A percentile compares a stretch with the other conserved stretches of the same genome.
phyloP scores from a whole-genome alignment of 2,113 vertebrate genomes.

The Oreochromis spilurus region DNA sequence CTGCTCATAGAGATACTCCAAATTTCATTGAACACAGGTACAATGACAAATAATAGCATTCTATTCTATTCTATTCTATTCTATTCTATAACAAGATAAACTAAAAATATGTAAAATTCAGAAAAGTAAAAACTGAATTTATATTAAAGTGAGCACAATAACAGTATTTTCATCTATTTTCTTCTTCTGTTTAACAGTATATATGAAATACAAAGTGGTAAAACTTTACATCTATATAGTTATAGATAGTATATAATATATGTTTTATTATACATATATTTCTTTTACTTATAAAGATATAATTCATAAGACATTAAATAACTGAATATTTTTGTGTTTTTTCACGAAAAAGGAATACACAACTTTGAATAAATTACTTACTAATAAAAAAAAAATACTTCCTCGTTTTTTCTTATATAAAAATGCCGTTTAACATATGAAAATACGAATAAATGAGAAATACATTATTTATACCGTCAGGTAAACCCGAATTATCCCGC shows the following conservation, averaged over 20 bases:
- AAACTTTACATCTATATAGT: background rate
- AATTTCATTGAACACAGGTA: background rate
- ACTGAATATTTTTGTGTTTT: background rate
- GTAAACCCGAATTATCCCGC: background rate
- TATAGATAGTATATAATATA: background rate
- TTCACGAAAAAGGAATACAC: background rate
- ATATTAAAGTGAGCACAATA: background rate
- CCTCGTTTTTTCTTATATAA: background rate
- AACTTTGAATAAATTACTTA: background rate
- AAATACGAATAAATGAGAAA: background rate
- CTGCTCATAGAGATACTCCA: background rate
- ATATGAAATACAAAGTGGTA: background rate
- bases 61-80: background rate
- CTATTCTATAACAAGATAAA: background rate
- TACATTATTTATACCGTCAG: background rate
- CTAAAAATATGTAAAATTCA: background rate
- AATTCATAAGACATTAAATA: background rate
- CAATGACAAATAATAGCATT: background rate
- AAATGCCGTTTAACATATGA: background rate
- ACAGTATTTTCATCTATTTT: background rate
- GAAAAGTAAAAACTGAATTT: background rate
- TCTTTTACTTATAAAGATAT: background rate
- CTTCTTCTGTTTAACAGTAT: background rate
- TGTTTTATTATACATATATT: background rate
- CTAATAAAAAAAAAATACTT: background rate